These are phyloP conservation scores for Embidobia sp. DNA, from an alignment of 2,888 invertebrate species.

Conservation along the genomic window DNA sequence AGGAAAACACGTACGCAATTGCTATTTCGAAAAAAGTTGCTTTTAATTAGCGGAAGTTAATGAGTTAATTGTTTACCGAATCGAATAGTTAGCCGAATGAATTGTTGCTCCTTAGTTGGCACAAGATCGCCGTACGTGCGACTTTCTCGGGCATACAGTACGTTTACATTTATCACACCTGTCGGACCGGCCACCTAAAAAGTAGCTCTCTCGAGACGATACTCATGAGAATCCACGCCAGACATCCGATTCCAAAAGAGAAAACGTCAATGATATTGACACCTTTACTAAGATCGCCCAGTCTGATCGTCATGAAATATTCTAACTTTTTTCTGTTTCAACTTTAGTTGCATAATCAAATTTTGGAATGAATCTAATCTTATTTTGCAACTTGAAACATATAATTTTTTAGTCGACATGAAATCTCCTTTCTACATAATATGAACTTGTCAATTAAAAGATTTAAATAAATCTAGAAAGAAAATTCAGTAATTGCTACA, in stretches of 20 bases:
- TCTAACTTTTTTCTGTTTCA: neutral
- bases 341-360: neutral
- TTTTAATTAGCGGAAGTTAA: too few species aligned
- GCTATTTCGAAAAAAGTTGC: too few species aligned
- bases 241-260: constrained; percentile 58
- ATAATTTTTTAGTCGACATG: too few species aligned
- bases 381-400: too few species aligned
- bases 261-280: constrained; percentile 63
- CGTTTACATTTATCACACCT: constrained; percentile 64
- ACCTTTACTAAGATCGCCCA: constrained; percentile 36
- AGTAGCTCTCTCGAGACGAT: constrained; percentile 61
- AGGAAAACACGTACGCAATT: too few species aligned
- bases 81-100: neutral
- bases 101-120: constrained; percentile 14
- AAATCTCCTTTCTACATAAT: too few species aligned
- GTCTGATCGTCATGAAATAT: constrained; percentile 29
- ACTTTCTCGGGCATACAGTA: constrained; percentile 57
- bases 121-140: constrained; percentile 16
- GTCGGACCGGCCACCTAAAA: constrained; percentile 62
- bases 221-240: constrained; percentile 57
- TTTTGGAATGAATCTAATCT: too few species aligned
- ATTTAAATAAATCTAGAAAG: too few species aligned
- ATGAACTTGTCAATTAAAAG: too few species aligned
- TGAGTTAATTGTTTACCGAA: too few species aligned
- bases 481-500: too few species aligned